Percentiles rank a stretch among this genome's conserved stretches.
phyloP scores from a whole-genome alignment of 2,113 vertebrate genomes.

The Alligator mississippiensis region DNA sequence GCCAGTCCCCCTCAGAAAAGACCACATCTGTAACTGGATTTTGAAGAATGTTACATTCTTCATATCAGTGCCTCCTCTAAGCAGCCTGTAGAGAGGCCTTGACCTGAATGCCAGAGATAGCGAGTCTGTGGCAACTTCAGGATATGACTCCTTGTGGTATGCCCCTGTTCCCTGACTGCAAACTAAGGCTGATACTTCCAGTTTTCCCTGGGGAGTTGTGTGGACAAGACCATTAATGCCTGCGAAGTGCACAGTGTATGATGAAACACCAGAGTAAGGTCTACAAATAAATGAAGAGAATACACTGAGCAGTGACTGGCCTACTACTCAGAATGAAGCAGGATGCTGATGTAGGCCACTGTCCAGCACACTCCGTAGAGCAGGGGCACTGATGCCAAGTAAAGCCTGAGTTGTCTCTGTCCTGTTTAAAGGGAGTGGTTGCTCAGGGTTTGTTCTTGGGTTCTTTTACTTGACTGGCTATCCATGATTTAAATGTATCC shows the following conservation, averaged over 20 bases:
- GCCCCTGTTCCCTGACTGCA: neutral
- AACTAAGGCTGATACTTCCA: accelerated
- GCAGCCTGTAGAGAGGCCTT: neutral
- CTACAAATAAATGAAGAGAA: accelerated
- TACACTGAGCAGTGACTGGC: neutral
- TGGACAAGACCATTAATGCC: accelerated
- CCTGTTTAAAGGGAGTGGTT: neutral
- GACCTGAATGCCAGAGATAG: neutral
- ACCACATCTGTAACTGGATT: neutral
- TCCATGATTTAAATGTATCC: neutral
- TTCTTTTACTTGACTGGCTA: constrained; percentile 12
- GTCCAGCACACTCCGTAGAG: neutral
- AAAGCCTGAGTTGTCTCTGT: neutral
- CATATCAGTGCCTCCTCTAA: neutral
- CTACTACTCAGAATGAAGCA: neutral
- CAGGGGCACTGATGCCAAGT: neutral
- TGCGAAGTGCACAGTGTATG: neutral
- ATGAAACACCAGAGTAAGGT: neutral
- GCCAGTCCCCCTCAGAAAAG: constrained; percentile 19
- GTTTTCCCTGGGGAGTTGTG: neutral
- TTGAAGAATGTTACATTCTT: constrained; percentile 12
- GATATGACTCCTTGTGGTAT: neutral
- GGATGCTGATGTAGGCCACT: neutral
- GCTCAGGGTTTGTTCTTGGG: neutral
- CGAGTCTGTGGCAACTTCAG: neutral